A percentile compares a stretch with the other conserved stretches of the same genome.
phyloP scores from a whole-genome alignment of 2,888 invertebrate genomes.

The Vanessa cardui region DNA sequence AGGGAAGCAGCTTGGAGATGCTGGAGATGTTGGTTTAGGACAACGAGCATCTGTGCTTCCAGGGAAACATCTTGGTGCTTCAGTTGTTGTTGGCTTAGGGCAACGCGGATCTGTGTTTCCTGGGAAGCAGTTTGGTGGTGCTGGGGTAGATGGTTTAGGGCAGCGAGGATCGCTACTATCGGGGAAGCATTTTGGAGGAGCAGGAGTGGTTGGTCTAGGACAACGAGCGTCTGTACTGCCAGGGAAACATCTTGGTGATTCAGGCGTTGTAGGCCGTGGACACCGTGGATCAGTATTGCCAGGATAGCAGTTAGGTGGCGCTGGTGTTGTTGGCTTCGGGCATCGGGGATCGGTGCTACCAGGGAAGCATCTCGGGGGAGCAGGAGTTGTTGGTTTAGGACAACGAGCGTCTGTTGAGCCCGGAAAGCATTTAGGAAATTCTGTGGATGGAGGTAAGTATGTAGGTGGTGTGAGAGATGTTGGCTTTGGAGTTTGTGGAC shows the following conservation, averaged over 20 bases:
- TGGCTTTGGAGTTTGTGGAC: constrained; percentile 44
- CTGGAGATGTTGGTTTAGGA: constrained; percentile 50
- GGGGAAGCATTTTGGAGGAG: constrained; percentile 48
- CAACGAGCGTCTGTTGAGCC: constrained; percentile 51
- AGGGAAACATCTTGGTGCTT: constrained; percentile 35
- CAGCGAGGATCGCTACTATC: constrained; percentile 54
- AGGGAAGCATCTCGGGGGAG: constrained; percentile 49
- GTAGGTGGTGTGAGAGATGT: constrained; percentile 49
- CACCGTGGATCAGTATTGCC: constrained; percentile 62
- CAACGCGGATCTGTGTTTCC: constrained; percentile 58
- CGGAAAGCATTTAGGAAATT: constrained; percentile 50
- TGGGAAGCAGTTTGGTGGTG: constrained; percentile 52
- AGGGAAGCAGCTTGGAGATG: constrained; percentile 53
- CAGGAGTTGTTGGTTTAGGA: constrained; percentile 45
- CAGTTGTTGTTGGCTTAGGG: constrained; percentile 46
- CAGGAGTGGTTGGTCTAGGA: constrained; percentile 42
- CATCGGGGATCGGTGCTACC: constrained; percentile 56
- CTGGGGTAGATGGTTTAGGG: constrained; percentile 47
- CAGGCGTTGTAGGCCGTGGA: constrained; percentile 51
- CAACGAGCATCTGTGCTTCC: constrained; percentile 56
- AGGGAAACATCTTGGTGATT: constrained; percentile 52
- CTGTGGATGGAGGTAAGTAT: constrained; percentile 39
- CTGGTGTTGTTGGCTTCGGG: constrained; percentile 50
- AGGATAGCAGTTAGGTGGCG: constrained; percentile 56
- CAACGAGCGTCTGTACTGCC: constrained; percentile 53